Conservation (phyloP, 2,797 vertebrate species). For the Distichodus sexfasciatus region DNA sequence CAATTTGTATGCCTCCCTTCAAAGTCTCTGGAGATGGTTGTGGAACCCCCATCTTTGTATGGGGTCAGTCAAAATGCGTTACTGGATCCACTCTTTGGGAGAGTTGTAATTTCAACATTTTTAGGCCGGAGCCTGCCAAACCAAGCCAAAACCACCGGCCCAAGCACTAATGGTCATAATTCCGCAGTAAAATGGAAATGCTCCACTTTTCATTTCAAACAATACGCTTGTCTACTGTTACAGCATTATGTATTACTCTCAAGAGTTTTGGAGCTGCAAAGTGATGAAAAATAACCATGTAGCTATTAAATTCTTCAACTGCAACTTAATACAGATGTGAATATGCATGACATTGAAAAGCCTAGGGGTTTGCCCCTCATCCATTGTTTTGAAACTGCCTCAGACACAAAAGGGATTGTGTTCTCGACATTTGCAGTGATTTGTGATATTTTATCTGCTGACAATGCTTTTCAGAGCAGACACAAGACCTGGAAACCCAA, state of each 20-base stretch:
- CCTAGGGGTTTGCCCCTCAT: slow-evolving; percentile 38
- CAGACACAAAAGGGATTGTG: slow-evolving; percentile 54
- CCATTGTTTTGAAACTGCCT: slow-evolving; percentile 37
- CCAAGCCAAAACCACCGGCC: slow-evolving; percentile 26
- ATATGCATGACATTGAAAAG: slow-evolving; percentile 39
- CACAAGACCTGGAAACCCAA: slow-evolving; percentile 58
- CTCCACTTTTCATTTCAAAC: neutral
- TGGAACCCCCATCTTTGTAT: slow-evolving; percentile 2
- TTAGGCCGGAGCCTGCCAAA: slow-evolving; percentile 39
- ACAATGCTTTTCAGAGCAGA: slow-evolving; percentile 55
- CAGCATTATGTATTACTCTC: neutral
- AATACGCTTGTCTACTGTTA: neutral
- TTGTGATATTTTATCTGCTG: slow-evolving; percentile 53
- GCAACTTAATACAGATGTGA: slow-evolving; percentile 39
- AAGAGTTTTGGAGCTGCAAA: slow-evolving; percentile 2
- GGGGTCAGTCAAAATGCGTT: slow-evolving; percentile 8
- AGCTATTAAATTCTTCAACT: slow-evolving; percentile 18
- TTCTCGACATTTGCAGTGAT: slow-evolving; percentile 53
- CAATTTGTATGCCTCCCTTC: slow-evolving; percentile 1
- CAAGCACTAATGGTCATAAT: neutral
- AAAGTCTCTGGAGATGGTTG: neutral
- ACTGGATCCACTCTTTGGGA: slow-evolving; percentile 44
- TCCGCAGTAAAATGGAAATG: slow-evolving; percentile 6
- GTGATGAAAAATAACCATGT: slow-evolving; percentile 21
- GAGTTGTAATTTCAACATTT: slow-evolving; percentile 54